Evolutionary conservation across 2,797 vertebrate genomes (phyloP).

Genomic region (Periparus ater): DNA sequence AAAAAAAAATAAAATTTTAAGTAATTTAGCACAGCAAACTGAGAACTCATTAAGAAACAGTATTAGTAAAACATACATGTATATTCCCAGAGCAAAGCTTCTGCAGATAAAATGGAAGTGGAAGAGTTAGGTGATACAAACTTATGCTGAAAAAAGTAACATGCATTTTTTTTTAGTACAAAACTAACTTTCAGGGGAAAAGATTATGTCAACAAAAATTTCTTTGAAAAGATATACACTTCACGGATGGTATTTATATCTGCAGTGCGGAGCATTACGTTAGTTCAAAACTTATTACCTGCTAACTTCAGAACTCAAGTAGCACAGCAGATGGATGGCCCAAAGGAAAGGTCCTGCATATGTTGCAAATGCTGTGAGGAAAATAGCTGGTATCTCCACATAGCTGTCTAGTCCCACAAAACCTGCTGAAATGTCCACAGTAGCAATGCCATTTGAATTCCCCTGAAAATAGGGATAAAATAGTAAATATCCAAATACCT

Average conservation of each 20-base stretch:
- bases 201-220: neutral
- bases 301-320: slow-evolving; percentile 84
- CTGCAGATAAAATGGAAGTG: neutral
- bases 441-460: slow-evolving; percentile 94
- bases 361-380: slow-evolving; percentile 88
- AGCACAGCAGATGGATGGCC: slow-evolving; percentile 89
- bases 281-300: slow-evolving; percentile 75
- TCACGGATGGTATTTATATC: neutral
- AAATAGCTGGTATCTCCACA: slow-evolving; percentile 85
- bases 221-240: neutral
- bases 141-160: neutral
- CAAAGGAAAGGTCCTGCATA: slow-evolving; percentile 93
- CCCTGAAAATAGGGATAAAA: slow-evolving; percentile 79
- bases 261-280: neutral
- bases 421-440: slow-evolving; percentile 91
- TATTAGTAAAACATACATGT: neutral
- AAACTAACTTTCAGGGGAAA: neutral
- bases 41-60: neutral
- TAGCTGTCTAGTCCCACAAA: slow-evolving; percentile 92
- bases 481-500: neutral
- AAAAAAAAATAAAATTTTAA: neutral
- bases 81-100: neutral
- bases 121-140: neutral
- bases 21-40: neutral
- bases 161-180: neutral